Base-by-base conservation (phyloP, 2,113 vertebrate genomes). In the Perca fluviatilis region DNA sequence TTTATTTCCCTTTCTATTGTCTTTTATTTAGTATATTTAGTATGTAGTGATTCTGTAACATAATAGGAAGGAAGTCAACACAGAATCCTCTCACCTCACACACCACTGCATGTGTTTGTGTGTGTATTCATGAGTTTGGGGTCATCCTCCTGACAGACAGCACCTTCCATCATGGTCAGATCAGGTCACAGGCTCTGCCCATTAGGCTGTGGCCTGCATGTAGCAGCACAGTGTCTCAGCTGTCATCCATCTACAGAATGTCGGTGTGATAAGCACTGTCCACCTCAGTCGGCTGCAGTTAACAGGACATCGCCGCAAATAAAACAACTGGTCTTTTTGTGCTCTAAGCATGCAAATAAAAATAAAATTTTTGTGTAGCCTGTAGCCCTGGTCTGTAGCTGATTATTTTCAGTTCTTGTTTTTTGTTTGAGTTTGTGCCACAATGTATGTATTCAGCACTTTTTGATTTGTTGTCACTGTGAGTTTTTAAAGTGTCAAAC, bases 111-210 rank as follows among this genome's bases (percentile, higher is more conserved):
- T 61, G n/a, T 64, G 61, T 62, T 16, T 77, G 30, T 63, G 53
- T 69, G 50, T 64, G 61, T 66, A 19, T 53, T 63, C 5, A n/a
- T 61, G 51, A 77, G 62, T 75, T 69, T 12, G 49, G n/a, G 74
- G 66, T 54, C 77, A 51, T 77, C 46, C 63, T 73, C 30, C 63
- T 73, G 50, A 51, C 19, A 16, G 86, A 84, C 83, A 63, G 51
- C 27, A 12, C 53, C 88, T 88, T 89, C 85, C 87, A 83, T 92
- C 82, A 88, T 33, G 61, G 57, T 73, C 79, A 83, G 64, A 79
- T 88, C 69, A 68, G 75, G 88, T 84, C 80, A 61, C n/a, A 81
- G 81, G 49, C 60, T 83, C 60, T 57, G 67, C 68, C 67, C 73
- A 65, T 46, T 64, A 84, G 73, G 60, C 64, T 49, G 67, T 60